Evolutionary conservation across 2,888 invertebrate genomes (phyloP).

Genomic region (Mechanitis messenoides): DNA sequence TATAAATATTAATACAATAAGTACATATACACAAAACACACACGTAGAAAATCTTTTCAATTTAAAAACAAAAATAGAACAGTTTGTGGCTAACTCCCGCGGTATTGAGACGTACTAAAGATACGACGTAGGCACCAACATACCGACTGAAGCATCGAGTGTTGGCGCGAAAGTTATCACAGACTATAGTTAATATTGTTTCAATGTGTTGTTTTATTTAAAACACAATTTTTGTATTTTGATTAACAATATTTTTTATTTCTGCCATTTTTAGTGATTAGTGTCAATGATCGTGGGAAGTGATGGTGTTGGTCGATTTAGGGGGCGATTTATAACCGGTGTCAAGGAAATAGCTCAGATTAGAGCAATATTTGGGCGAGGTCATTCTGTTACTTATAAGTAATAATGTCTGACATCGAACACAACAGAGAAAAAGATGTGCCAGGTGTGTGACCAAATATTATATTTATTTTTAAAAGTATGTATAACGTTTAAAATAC

Average conservation of each 20-base stretch:
- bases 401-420: conserved; percentile 37
- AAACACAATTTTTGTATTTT: conserved; percentile 19
- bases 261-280: conserved; percentile 29
- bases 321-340: conserved; percentile 36
- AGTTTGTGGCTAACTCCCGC: conserved; percentile 54
- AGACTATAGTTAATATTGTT: conserved; percentile 25
- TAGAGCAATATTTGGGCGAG: conserved; percentile 15
- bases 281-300: conserved; percentile 33
- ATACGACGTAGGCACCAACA: conserved; percentile 32
- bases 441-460: conserved; percentile 30
- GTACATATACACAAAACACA: conserved; percentile 37
- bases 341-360: conserved; percentile 31
- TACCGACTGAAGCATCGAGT: conserved; percentile 36
- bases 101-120: conserved; percentile 44
- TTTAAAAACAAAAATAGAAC: conserved; percentile 61
- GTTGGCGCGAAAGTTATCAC: conserved; percentile 44
- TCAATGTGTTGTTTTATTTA: conserved; percentile 5
- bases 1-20: not conserved
- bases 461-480: not conserved
- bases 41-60: conserved; percentile 49
- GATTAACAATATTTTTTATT: conserved; percentile 17
- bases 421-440: conserved; percentile 32
- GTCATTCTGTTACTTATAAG: conserved; percentile 20
- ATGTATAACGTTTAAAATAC: too few species aligned
- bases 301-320: conserved; percentile 44